These are phyloP conservation scores for Amphiduros pacificus DNA, from an alignment of 2,888 invertebrate species.

Conservation along the genomic window DNA sequence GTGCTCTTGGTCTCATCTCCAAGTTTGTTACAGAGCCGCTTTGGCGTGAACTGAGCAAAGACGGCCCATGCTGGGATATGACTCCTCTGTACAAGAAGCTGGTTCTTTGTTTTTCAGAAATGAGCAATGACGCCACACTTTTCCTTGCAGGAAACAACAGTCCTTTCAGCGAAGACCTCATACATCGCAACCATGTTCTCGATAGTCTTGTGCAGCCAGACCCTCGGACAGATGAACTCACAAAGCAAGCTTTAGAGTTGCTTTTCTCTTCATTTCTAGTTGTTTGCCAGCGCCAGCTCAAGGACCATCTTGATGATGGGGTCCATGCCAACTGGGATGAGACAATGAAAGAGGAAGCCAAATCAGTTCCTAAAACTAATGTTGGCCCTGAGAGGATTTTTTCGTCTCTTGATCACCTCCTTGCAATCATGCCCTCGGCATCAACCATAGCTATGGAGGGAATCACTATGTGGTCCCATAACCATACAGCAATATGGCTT, in stretches of 20 bases:
- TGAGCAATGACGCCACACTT: neutral
- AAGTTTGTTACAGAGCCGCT: conserved; percentile 2
- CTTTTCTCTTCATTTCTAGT: neutral
- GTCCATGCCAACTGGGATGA: neutral
- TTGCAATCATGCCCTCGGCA: conserved; percentile 6
- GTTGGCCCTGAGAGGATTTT: conserved; percentile 1
- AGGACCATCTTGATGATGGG: neutral
- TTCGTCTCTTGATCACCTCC: conserved; percentile 3
- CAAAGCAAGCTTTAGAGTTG: conserved; percentile 1
- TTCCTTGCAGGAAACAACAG: neutral
- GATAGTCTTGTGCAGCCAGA: neutral
- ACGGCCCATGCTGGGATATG: neutral
- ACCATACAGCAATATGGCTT: conserved; percentile 6
- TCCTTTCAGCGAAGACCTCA: neutral
- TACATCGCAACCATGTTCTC: neutral
- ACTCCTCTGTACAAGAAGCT: neutral
- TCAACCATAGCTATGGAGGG: neutral
- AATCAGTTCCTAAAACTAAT: conserved; percentile 1
- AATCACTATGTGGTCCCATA: conserved; percentile 7
- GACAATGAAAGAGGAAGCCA: neutral
- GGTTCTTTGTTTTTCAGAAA: neutral
- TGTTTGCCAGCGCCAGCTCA: neutral
- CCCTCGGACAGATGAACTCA: too few relatives aligned
- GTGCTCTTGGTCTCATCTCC: conserved; percentile 2
- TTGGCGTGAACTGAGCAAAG: neutral